Evolutionary conservation across 2,113 vertebrate species (phyloP).

Genomic region (Phaethon lepturus): DNA sequence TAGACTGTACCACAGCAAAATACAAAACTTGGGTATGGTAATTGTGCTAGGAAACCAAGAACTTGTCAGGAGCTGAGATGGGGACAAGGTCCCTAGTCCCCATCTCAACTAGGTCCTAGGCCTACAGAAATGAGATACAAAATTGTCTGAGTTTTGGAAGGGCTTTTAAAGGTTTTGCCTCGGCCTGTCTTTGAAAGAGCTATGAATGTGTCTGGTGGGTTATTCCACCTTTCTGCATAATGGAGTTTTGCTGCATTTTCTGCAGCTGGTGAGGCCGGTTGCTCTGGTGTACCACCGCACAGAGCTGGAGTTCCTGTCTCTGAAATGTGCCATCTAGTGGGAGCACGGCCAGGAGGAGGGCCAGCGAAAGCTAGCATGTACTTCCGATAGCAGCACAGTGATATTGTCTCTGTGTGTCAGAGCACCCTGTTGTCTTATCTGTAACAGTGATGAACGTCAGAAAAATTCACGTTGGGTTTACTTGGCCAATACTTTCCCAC

Average conservation of each 20-base stretch:
- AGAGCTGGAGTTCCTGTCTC: background rate
- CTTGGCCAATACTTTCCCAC: background rate
- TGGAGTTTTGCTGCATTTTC: background rate
- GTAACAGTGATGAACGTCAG: background rate
- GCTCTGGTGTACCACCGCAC: accelerated
- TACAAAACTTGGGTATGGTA: background rate
- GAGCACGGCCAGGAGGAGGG: background rate
- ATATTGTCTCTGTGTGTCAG: background rate
- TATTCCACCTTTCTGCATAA: background rate
- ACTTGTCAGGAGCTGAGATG: background rate
- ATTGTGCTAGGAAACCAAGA: background rate
- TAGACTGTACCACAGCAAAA: background rate
- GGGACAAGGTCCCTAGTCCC: background rate
- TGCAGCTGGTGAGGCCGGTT: background rate
- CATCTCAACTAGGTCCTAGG: background rate
- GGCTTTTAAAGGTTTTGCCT: background rate
- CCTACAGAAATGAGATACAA: background rate
- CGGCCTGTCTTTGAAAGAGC: background rate
- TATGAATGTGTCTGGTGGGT: background rate
- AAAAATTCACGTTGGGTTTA: background rate
- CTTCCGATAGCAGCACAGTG: background rate
- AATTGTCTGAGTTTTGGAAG: background rate
- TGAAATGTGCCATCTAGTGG: background rate
- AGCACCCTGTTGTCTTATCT: background rate
- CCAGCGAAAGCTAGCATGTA: background rate